phyloP scores from a whole-genome alignment of 2,113 vertebrate genomes.

The Catharus fuscescens region DNA sequence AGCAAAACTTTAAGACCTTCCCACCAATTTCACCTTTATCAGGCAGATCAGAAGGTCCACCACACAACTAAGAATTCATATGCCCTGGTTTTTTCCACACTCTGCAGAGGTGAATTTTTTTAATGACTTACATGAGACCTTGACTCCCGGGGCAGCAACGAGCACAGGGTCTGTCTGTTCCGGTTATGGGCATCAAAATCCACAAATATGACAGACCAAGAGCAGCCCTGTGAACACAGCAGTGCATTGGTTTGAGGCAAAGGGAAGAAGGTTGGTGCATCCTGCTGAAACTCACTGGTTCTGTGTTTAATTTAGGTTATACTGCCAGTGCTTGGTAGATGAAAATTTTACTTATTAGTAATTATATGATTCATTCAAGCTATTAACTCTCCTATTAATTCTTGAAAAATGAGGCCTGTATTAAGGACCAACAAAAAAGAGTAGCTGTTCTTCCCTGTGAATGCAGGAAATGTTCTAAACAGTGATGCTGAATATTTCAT shows the following conservation, averaged over 20 bases:
- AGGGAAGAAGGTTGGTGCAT: not conserved
- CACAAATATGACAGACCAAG: conserved; percentile 99
- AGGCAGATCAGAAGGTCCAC: not conserved
- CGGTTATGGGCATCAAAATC: conserved; percentile 97
- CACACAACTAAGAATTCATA: not conserved
- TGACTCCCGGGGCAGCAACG: conserved; percentile 92
- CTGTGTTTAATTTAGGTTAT: not conserved
- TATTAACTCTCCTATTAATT: not conserved
- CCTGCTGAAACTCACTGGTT: not conserved
- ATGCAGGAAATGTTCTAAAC: not conserved
- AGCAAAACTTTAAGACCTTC: not conserved
- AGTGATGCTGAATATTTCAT: not conserved
- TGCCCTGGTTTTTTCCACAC: not conserved
- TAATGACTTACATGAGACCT: conserved; percentile 90
- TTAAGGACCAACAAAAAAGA: not conserved
- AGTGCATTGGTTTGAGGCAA: not conserved
- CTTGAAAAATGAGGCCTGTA: not conserved
- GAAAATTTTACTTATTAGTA: not conserved
- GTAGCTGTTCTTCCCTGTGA: not conserved
- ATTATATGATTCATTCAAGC: not conserved
- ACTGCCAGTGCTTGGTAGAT: not conserved
- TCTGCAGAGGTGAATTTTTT: not conserved
- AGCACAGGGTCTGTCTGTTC: conserved; percentile 93
- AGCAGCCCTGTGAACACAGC: conserved; percentile 87
- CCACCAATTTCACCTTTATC: not conserved